Evolutionary conservation across 2,888 invertebrate genomes (phyloP), one percentile per base, ranked within the genome.

Genomic region (Pseudococcus jackbeardsleyi): DNA sequence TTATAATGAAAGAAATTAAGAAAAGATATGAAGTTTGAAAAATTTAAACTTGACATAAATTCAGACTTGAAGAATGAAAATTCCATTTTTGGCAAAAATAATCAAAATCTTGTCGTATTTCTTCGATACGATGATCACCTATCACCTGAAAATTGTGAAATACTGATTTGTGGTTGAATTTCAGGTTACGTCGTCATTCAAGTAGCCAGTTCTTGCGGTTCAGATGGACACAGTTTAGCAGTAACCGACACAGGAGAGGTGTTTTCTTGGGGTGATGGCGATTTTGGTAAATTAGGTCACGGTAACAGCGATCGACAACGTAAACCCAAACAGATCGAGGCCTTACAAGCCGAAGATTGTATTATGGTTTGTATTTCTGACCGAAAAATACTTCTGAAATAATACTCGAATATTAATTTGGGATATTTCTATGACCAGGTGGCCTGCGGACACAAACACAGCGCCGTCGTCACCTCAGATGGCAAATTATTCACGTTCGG

Each of bases 201-300:
- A 90, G 90, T 94, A 88, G 93, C 93, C 0, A 94, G 94, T 0
- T 94, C 94, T 0, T 93, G 94, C 88, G 94, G 94, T 1, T 94
- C 94, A 0, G 94, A 94, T 91, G 94, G 94, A 0, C 94, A 94
- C 91, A 94, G 93, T 90, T 91, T 94, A 90, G 94, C 94, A 0
- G 90, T 94, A 86, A 94, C 94, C 0, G 94, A 94, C 91, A 94
- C 93, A 90, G 94, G 94, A 0, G 94, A 94, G 91, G 94, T 94
- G 42, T 94, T 94, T 90, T 94, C 94, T 26, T 94, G 94, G 94
- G 94, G 94, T 12, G 94, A 94, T 90, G 94, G 94, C 0, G 94
- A 94, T 91, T 94, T 94, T 90, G 94, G 94, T 11, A 94, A 94
- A 91, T 91, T 94, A 50, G 94, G 94, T 0, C 94, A 94, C 90